Evolutionary conservation across 2,113 vertebrate genomes (phyloP), one percentile per base, ranked within the genome.

Genomic region (Aegithalos caudatus): DNA sequence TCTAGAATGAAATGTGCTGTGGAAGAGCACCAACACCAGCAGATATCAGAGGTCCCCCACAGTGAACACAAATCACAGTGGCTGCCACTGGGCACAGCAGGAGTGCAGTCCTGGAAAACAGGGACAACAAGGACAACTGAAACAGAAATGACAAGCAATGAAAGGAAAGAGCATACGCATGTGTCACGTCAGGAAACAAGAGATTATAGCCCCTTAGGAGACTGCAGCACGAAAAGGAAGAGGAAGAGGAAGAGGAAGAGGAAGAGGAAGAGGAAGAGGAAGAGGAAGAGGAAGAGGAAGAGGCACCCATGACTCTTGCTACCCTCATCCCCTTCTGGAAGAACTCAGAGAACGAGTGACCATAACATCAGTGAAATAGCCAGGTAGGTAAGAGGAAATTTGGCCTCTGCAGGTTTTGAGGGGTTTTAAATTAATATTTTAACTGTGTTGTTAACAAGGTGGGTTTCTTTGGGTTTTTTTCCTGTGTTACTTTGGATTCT

Each of bases 171-270:
- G 22, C 5, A 44, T 15, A 23, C 10, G 33, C 11, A 7, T 7
- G 7, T 3, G 1, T 31, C 1, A 0, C 54, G 37, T 42, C 19
- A 61, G 31, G 29, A 69, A 76, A 47, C 20, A 31, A 35, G 33
- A 53, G 29, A 61, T 61, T 31, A 13, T 19, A 23, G 22, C 8
- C 29, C 42, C 29, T 50, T 14, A 31, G 29, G 40, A 48, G 62
- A 48, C 11, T 27, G 47, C 35, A 47, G 70, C n/a, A n/a, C n/a
- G n/a, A n/a, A n/a, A n/a, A n/a, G n/a, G n/a, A n/a, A n/a, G n/a
- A n/a, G n/a, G n/a, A n/a, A n/a, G n/a, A n/a, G n/a, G n/a, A n/a
- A n/a, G n/a, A n/a, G n/a, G n/a, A n/a, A n/a, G n/a, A n/a, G n/a
- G n/a, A n/a, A n/a, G n/a, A n/a, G n/a, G n/a, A n/a, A n/a, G n/a